These are phyloP conservation scores for Procavia capensis DNA, from an alignment of 2,113 vertebrate genomes.

Conservation along the genomic window DNA sequence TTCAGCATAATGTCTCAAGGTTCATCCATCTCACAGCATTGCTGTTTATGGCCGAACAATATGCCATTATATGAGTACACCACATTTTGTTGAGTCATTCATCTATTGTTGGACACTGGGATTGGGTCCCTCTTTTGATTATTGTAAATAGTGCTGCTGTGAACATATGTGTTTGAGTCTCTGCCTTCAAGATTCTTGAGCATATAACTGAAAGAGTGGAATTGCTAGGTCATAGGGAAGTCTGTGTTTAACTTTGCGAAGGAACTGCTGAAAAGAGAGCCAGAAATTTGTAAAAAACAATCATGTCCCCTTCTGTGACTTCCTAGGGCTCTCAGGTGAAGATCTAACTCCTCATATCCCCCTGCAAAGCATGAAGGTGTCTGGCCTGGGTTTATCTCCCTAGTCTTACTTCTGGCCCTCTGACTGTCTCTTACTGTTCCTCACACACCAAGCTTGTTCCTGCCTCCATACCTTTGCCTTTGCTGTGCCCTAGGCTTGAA, in stretches of 20 bases:
- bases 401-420: neutral
- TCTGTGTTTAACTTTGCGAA: too few species aligned
- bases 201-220: neutral
- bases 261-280: too few species aligned
- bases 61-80: neutral
- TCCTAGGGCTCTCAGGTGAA: neutral
- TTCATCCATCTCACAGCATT: neutral
- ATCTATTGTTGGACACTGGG: neutral
- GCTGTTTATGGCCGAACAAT: neutral
- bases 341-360: neutral
- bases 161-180: neutral
- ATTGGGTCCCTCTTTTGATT: neutral
- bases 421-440: neutral
- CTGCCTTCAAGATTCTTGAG: neutral
- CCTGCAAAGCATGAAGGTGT: neutral
- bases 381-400: neutral
- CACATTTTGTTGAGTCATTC: neutral
- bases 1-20: neutral
- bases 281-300: neutral
- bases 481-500: neutral
- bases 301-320: neutral
- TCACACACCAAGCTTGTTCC: neutral
- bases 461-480: neutral
- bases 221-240: neutral
- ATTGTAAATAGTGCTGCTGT: neutral